Evolutionary conservation across 2,797 vertebrate species (phyloP).

Genomic region (Sebastes flavidus): DNA sequence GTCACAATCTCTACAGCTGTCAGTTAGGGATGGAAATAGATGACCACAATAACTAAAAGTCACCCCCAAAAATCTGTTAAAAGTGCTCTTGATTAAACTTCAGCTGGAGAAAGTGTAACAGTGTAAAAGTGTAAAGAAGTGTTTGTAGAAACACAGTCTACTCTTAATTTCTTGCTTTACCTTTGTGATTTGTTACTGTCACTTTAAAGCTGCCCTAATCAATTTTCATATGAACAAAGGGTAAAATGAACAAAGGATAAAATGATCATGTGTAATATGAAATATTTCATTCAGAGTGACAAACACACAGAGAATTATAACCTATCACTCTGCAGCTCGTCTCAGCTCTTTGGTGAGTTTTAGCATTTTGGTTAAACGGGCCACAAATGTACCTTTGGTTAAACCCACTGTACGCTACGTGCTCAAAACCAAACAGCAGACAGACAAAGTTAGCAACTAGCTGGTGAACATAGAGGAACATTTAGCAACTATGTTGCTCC

Average conservation of each 20-base stretch:
- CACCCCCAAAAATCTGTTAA: not conserved
- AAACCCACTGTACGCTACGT: not conserved
- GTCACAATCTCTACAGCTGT: constrained; percentile 49
- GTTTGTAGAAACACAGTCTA: not conserved
- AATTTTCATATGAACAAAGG: not conserved
- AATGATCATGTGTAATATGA: not conserved
- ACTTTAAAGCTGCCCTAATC: not conserved
- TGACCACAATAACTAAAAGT: constrained; percentile 26
- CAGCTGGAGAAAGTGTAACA: not conserved
- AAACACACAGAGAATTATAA: not conserved
- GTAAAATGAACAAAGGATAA: not conserved
- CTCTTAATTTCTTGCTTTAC: not conserved
- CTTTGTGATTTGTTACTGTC: not conserved
- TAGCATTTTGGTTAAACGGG: not conserved
- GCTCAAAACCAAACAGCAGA: not conserved
- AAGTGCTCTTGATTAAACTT: constrained; percentile 4
- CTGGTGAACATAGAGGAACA: no score
- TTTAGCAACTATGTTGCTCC: no score
- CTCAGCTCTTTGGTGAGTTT: not conserved
- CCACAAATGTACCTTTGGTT: not conserved
- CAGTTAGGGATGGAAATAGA: constrained; percentile 30
- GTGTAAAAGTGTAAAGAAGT: not conserved
- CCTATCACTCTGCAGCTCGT: not conserved
- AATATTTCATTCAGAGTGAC: not conserved
- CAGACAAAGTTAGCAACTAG: no score